Conservation (phyloP, 2,888 invertebrate species). For the Helicoverpa assulta region DNA sequence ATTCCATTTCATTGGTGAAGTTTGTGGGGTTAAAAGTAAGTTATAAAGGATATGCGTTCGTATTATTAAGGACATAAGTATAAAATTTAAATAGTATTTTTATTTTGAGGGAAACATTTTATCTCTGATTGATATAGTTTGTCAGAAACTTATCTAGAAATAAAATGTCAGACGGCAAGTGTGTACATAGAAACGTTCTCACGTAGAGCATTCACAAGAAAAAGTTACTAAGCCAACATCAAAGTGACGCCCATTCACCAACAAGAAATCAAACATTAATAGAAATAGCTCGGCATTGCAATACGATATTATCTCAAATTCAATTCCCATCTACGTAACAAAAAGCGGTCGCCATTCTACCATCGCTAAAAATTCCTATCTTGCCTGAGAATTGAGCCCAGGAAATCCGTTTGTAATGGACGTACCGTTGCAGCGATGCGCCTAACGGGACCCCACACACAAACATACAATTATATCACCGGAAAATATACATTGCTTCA, state of each 20-base stretch:
- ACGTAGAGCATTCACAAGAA: slow-evolving; percentile 3
- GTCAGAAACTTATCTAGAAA: neutral
- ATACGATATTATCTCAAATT: slow-evolving; percentile 39
- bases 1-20: slow-evolving; percentile 53
- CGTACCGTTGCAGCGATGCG: slow-evolving; percentile 76
- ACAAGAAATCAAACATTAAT: slow-evolving; percentile 38
- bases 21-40: slow-evolving; percentile 45
- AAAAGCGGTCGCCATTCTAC: slow-evolving; percentile 40
- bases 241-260: slow-evolving; percentile 15
- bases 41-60: slow-evolving; percentile 20
- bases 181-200: neutral
- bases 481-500: slow-evolving; percentile 85
- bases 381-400: slow-evolving; percentile 80
- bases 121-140: too few relatives aligned
- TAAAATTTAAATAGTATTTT: neutral
- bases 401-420: slow-evolving; percentile 80
- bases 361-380: slow-evolving; percentile 74
- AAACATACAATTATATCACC: slow-evolving; percentile 77
- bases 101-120: neutral
- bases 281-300: slow-evolving; percentile 45
- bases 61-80: slow-evolving; percentile 3
- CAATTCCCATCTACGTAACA: slow-evolving; percentile 43
- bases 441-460: slow-evolving; percentile 77
- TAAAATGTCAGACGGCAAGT: neutral
- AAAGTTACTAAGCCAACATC: slow-evolving; percentile 14